Conservation (phyloP, 2,113 vertebrate species). For the Pontoporia blainvillei region DNA sequence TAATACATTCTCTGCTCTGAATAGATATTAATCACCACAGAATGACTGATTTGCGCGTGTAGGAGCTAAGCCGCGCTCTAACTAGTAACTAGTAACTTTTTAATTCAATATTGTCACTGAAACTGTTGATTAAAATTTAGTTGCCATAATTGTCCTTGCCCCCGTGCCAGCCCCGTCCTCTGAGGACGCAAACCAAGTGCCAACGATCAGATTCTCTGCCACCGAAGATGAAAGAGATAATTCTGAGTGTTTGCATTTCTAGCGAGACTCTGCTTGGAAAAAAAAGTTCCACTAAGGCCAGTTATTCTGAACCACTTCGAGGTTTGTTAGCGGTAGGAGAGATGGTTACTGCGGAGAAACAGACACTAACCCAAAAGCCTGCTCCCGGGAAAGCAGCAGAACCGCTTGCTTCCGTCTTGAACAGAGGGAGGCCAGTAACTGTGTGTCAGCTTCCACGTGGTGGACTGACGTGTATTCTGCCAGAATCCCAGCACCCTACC, state of each 20-base stretch:
- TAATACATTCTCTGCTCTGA: conserved; percentile 86
- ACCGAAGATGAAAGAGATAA: conserved; percentile 11
- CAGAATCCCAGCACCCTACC: background rate
- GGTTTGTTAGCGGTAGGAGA: conserved; percentile 4
- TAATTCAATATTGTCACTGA: conserved; percentile 80
- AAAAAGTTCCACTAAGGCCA: conserved; percentile 3
- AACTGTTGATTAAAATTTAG: conserved; percentile 79
- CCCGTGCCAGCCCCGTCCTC: background rate
- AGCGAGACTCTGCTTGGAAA: background rate
- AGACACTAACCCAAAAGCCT: background rate
- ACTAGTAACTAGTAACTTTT: conserved; percentile 82
- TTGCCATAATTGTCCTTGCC: conserved; percentile 61
- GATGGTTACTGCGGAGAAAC: conserved; percentile 14
- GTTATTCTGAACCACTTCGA: background rate
- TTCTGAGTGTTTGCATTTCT: conserved; percentile 18
- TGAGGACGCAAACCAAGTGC: conserved; percentile 49
- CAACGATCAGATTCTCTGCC: conserved; percentile 38
- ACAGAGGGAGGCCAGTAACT: background rate
- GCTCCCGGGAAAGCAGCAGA: background rate
- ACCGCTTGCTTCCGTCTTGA: background rate
- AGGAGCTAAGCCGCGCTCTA: conserved; percentile 77
- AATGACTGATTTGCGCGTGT: conserved; percentile 79
- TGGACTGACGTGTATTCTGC: background rate
- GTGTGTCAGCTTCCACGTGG: background rate
- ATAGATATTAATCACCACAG: conserved; percentile 86